Evolutionary conservation across 2,888 invertebrate genomes (phyloP).

Genomic region (Andrena marginata): DNA sequence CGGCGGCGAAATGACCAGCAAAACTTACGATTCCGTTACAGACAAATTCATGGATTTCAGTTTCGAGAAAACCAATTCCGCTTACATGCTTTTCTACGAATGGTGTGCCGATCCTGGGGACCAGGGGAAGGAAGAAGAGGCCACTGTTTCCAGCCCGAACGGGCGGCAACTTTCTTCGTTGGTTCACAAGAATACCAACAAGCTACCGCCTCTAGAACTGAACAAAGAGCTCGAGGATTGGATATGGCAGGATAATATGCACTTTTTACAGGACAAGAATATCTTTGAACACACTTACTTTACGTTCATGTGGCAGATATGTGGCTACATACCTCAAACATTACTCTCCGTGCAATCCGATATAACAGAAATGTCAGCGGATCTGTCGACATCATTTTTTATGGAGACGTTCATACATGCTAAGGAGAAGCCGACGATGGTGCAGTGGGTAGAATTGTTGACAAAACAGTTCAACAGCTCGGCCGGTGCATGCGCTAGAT

Average conservation of each 20-base stretch:
- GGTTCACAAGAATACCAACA: conserved; percentile 68
- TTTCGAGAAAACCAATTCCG: conserved; percentile 98
- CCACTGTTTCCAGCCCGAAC: conserved; percentile 79
- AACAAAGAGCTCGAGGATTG: conserved; percentile 95
- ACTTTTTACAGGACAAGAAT: conserved; percentile 97
- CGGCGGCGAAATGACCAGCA: conserved; percentile 99
- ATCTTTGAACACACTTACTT: conserved; percentile 98
- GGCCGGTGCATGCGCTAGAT: conserved; percentile 95
- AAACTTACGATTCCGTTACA: conserved; percentile 98
- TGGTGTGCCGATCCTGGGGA: conserved; percentile 87
- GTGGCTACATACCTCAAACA: conserved; percentile 96
- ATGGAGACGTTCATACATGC: conserved; percentile 98
- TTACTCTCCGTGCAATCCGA: conserved; percentile 92
- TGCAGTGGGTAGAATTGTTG: conserved; percentile 97
- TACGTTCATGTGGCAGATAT: conserved; percentile 98
- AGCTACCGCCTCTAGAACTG: conserved; percentile 86
- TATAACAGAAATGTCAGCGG: conserved; percentile 93
- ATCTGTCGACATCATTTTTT: conserved; percentile 96
- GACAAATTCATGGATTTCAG: conserved; percentile 99
- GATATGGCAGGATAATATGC: conserved; percentile 99
- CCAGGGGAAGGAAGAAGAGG: conserved; percentile 81
- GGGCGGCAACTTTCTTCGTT: conserved; percentile 66
- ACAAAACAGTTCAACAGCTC: conserved; percentile 98
- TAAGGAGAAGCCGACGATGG: conserved; percentile 99
- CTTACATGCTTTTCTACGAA: conserved; percentile 98